Percentiles rank a stretch among this genome's conserved stretches.
phyloP scores from a whole-genome alignment of 2,113 vertebrate genomes.

The Sula dactylatra region DNA sequence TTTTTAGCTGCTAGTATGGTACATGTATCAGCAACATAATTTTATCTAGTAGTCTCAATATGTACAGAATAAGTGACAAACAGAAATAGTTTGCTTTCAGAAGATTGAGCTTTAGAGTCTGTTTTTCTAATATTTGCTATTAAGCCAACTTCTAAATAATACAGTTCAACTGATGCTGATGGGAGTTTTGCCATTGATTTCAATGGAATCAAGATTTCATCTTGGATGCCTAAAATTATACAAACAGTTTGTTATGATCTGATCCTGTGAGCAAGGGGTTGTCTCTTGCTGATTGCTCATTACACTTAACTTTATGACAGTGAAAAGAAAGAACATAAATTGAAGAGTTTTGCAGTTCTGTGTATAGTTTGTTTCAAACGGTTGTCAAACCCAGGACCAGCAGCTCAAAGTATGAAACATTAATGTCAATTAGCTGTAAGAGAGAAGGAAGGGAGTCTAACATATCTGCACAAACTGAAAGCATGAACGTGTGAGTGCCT shows the following conservation, averaged over 20 bases:
- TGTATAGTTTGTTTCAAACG: not conserved
- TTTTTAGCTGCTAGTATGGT: not conserved
- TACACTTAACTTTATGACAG: not conserved
- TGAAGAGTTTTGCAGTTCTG: not conserved
- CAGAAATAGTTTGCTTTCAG: not conserved
- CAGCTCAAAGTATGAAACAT: not conserved
- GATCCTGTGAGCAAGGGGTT: not conserved
- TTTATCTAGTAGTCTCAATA: not conserved
- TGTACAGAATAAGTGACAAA: not conserved
- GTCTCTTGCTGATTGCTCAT: not conserved
- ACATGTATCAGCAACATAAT: not conserved
- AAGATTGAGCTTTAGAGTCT: not conserved
- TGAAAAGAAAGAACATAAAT: not conserved
- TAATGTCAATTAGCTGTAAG: not conserved
- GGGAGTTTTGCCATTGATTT: not conserved
- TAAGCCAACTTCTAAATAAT: not conserved
- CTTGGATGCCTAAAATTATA: not conserved
- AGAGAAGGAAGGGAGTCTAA: not conserved
- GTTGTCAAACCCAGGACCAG: not conserved
- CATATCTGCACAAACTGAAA: not conserved
- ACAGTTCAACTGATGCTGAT: not conserved
- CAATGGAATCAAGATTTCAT: not conserved
- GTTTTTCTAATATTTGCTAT: not conserved
- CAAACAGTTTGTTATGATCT: not conserved
- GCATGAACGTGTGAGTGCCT: not conserved